Conservation (phyloP, 2,888 invertebrate species). For the Chrysodeixis includens region DNA sequence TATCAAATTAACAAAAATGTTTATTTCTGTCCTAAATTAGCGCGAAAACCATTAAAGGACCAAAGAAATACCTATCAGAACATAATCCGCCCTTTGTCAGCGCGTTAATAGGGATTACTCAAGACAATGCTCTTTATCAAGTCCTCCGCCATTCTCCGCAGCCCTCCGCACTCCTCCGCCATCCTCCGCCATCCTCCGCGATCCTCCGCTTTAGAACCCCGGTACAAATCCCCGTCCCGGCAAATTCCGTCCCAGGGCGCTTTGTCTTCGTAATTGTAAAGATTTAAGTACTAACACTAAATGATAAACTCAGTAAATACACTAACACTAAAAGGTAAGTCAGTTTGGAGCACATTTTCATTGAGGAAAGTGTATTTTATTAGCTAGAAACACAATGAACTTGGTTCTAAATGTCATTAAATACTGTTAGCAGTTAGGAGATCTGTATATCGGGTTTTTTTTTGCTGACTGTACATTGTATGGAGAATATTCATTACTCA, state of each 20-base stretch:
- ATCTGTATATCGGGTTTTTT: no score
- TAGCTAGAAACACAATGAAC: no score
- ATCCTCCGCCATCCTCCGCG: no score
- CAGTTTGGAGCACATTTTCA: no score
- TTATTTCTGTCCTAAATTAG: constrained; percentile 2
- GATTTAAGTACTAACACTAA: neutral
- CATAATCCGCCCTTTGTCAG: constrained; percentile 21
- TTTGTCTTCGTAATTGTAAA: neutral
- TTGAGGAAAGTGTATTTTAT: no score
- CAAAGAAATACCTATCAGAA: constrained; percentile 13
- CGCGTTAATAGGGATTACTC: constrained; percentile 37
- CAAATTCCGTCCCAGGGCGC: constrained; percentile 21
- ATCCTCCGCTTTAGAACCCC: neutral
- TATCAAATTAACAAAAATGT: neutral
- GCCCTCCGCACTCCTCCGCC: no score
- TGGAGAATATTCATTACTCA: no score
- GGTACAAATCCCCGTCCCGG: constrained; percentile 31
- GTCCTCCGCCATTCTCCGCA: no score
- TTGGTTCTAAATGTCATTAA: no score
- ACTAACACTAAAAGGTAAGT: no score
- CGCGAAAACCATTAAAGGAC: neutral
- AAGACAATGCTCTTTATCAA: constrained; percentile 32
- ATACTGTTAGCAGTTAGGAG: no score
- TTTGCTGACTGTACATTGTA: no score
- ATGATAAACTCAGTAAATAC: neutral